Conservation (phyloP, 2,888 invertebrate species). For the Leptinotarsa juncta region DNA sequence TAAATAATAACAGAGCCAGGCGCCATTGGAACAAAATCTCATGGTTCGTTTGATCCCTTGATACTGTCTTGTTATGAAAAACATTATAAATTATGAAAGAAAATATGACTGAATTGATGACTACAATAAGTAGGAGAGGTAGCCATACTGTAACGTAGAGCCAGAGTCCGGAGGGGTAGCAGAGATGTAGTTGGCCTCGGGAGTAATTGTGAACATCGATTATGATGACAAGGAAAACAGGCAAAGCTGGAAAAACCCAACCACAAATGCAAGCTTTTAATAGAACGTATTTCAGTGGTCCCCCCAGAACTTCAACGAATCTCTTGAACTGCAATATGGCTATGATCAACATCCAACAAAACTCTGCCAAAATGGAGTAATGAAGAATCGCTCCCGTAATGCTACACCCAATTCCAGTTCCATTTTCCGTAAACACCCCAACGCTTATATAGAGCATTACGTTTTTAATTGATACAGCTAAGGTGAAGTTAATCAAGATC, state of each 20-base stretch:
- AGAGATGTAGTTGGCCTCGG: conserved; percentile 62
- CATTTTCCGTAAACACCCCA: conserved; percentile 57
- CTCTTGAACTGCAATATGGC: conserved; percentile 76
- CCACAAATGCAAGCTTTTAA: conserved; percentile 73
- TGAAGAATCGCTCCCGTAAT: conserved; percentile 73
- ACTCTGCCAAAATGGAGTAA: conserved; percentile 75
- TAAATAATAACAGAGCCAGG: conserved; percentile 71
- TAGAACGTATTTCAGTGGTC: conserved; percentile 64
- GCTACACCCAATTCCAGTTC: conserved; percentile 69
- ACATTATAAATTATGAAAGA: conserved; percentile 69
- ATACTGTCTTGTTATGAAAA: conserved; percentile 63
- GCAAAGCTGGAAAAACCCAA: conserved; percentile 72
- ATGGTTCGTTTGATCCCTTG: conserved; percentile 49
- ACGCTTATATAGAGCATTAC: conserved; percentile 53
- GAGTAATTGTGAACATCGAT: conserved; percentile 67
- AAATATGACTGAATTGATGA: conserved; percentile 72
- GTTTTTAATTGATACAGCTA: conserved; percentile 58
- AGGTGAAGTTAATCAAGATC: conserved; percentile 59
- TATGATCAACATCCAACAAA: conserved; percentile 80
- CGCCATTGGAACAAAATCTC: conserved; percentile 68
- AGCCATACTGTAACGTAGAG: conserved; percentile 70
- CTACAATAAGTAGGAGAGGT: conserved; percentile 69
- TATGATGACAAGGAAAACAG: conserved; percentile 68
- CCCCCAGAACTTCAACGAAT: conserved; percentile 73
- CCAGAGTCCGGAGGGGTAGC: conserved; percentile 70